Percentiles rank a stretch among this genome's conserved stretches.
These are phyloP conservation scores for Pammene aurita DNA, from an alignment of 2,888 invertebrate genomes.

Conservation along the genomic window DNA sequence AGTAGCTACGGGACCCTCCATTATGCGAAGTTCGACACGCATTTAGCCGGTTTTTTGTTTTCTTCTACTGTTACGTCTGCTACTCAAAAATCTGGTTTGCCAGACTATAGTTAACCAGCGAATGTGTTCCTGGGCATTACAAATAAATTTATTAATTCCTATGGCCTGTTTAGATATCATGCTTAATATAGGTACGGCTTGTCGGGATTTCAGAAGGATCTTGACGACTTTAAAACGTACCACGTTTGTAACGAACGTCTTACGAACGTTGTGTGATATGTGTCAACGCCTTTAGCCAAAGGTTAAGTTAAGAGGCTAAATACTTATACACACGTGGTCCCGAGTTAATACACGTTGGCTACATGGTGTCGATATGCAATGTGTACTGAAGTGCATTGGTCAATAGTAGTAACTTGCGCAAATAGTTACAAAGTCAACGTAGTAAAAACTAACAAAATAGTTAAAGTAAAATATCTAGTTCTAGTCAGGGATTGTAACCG, in stretches of 20 bases:
- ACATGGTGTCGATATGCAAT: conserved; percentile 15
- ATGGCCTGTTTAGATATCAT: no score
- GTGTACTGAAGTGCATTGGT: conserved; percentile 23
- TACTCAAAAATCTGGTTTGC: no score
- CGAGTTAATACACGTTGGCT: conserved; percentile 19
- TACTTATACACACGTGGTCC: conserved; percentile 4
- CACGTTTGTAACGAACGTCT: not conserved
- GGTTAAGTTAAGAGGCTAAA: conserved; percentile 28
- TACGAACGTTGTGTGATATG: not conserved
- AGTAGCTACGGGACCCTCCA: no score
- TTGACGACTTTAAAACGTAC: no score
- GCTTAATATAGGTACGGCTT: no score
- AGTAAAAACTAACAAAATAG: not conserved
- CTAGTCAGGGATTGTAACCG: not conserved
- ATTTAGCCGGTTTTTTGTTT: no score
- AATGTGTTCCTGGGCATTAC: no score
- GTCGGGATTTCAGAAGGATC: no score
- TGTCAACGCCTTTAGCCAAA: conserved; percentile 13
- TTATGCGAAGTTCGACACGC: no score
- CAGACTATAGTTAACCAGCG: no score
- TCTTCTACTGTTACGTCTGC: no score
- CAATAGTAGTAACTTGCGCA: conserved; percentile 10
- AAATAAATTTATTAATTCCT: no score
- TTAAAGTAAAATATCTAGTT: not conserved
- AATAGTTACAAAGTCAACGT: conserved; percentile 3